Conservation (phyloP, 2,888 invertebrate genomes). For the Drosophila prolongata region DNA sequence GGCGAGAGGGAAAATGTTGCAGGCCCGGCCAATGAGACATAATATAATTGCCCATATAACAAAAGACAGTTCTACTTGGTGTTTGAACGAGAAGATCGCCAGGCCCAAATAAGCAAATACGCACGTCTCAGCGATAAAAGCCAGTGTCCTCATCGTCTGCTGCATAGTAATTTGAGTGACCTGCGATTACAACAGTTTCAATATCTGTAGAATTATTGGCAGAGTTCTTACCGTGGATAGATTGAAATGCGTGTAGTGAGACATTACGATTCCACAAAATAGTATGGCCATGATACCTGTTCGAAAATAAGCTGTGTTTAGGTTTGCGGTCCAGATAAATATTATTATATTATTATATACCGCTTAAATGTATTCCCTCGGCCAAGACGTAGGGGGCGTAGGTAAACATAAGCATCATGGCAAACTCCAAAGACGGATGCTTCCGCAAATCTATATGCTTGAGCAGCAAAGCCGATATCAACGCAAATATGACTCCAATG, state of each 20-base stretch:
- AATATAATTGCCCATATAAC: constrained; percentile 97
- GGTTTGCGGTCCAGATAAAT: not conserved
- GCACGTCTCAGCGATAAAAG: constrained; percentile 99
- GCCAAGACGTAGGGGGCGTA: constrained; percentile 99
- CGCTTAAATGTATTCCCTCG: constrained; percentile 97
- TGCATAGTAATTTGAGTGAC: constrained; percentile 99
- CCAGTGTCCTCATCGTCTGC: constrained; percentile 97
- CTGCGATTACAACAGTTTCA: not conserved
- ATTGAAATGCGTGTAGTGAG: constrained; percentile 99
- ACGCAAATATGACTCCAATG: constrained; percentile 97
- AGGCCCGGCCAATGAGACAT: constrained; percentile 96
- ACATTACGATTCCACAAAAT: constrained; percentile 99
- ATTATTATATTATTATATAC: constrained; percentile 1
- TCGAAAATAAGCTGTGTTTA: not conserved
- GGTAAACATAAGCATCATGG: constrained; percentile 98
- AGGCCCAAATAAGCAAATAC: constrained; percentile 97
- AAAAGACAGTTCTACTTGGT: constrained; percentile 95
- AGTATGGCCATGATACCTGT: constrained; percentile 98
- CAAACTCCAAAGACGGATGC: constrained; percentile 99
- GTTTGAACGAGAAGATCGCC: constrained; percentile 93
- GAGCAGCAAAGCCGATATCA: constrained; percentile 95
- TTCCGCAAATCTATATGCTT: constrained; percentile 98
- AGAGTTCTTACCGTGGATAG: constrained; percentile 89
- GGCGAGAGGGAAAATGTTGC: constrained; percentile 98
- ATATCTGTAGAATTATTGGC: too few relatives aligned